Conservation (phyloP, 2,888 invertebrate species). For the Conchocele bisecta region DNA sequence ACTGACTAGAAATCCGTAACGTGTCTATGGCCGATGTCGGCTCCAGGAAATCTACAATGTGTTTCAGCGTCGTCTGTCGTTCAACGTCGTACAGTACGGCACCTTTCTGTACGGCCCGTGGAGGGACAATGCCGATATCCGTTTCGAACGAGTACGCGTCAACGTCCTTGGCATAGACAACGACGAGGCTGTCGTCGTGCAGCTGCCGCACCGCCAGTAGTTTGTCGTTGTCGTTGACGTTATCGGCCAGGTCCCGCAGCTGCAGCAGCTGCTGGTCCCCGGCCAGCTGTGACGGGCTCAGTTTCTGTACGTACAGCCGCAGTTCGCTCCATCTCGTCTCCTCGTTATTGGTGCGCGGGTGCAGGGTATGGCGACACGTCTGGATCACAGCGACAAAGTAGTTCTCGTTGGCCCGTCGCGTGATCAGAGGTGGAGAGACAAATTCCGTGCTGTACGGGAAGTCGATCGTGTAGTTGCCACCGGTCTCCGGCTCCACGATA, state of each 20-base stretch:
- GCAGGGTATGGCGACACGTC: constrained; percentile 44
- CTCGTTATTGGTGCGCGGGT: constrained; percentile 49
- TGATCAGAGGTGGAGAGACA: constrained; percentile 61
- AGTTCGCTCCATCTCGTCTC: constrained; percentile 49
- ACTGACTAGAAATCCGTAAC: constrained; percentile 60
- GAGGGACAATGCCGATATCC: constrained; percentile 61
- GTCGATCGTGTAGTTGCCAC: constrained; percentile 50
- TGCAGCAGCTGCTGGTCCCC: constrained; percentile 44
- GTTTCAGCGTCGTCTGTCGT: constrained; percentile 58
- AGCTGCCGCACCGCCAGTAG: constrained; percentile 62
- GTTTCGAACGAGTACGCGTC: constrained; percentile 59
- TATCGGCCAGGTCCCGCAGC: constrained; percentile 60
- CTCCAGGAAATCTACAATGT: constrained; percentile 59
- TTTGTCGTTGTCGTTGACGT: constrained; percentile 57
- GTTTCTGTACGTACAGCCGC: constrained; percentile 53
- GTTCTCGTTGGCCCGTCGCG: constrained; percentile 29
- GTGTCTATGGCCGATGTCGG: constrained; percentile 53
- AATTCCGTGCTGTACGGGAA: constrained; percentile 68
- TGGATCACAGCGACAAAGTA: constrained; percentile 65
- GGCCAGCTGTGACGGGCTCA: constrained; percentile 23
- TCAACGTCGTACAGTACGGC: constrained; percentile 68
- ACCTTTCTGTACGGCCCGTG: constrained; percentile 63
- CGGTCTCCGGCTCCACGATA: constrained; percentile 57
- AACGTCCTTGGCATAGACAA: constrained; percentile 67
- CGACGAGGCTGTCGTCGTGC: constrained; percentile 57